Conservation (phyloP, 2,888 invertebrate species). For the Aspidapion aeneum region DNA sequence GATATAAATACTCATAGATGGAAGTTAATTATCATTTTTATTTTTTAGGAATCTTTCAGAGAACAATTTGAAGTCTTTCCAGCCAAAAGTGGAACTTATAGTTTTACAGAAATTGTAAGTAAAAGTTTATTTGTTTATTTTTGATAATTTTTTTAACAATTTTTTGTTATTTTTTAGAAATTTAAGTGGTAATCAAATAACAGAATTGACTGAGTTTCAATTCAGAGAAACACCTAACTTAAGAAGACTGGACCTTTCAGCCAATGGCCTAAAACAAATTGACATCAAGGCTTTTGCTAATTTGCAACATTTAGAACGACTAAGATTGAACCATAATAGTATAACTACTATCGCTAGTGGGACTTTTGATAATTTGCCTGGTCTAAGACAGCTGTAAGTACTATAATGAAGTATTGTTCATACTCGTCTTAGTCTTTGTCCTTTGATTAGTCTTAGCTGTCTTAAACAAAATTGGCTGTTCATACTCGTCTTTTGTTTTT, state of each 20-base stretch:
- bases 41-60: constrained; percentile 62
- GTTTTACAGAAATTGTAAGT: constrained; percentile 70
- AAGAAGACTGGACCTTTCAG: constrained; percentile 65
- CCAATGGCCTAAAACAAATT: constrained; percentile 66
- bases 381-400: constrained; percentile 73
- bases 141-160: constrained; percentile 8
- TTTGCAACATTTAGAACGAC: constrained; percentile 61
- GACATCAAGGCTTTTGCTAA: constrained; percentile 68
- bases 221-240: constrained; percentile 71
- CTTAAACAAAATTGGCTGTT: too few relatives aligned
- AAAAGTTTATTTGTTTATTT: too few relatives aligned
- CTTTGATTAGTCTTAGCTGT: too few relatives aligned
- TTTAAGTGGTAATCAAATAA: constrained; percentile 75
- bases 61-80: constrained; percentile 58
- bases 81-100: constrained; percentile 61
- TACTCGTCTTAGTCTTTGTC: too few relatives aligned
- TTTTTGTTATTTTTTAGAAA: constrained; percentile 56
- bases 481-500: too few relatives aligned
- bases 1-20: constrained; percentile 4
- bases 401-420: too few relatives aligned
- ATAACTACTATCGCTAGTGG: constrained; percentile 67
- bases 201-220: constrained; percentile 66
- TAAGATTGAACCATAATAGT: constrained; percentile 70
- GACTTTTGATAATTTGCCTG: constrained; percentile 65
- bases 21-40: constrained; percentile 27